Conservation (phyloP, 2,888 invertebrate genomes). For the Cantharis flavilabris region DNA sequence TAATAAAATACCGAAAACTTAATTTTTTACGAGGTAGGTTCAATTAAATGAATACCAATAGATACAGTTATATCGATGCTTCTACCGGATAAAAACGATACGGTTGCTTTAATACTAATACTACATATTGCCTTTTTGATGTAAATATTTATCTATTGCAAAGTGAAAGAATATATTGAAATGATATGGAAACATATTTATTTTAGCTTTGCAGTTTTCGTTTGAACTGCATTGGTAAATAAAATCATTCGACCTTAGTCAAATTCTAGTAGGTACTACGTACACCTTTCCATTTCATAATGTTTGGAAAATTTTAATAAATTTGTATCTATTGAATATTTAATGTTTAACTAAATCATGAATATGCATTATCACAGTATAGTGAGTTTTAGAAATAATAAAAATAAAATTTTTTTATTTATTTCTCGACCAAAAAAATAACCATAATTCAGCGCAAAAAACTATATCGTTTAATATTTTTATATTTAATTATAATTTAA, state of each 20-base stretch:
- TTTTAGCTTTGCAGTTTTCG: not conserved
- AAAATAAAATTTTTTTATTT: not conserved
- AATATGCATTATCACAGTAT: not conserved
- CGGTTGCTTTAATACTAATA: not conserved
- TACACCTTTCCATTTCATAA: not conserved
- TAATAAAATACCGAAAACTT: not conserved
- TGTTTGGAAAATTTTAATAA: not conserved
- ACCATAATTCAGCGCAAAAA: not conserved
- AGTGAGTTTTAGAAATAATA: not conserved
- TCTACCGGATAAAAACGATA: not conserved
- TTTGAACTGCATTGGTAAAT: not conserved
- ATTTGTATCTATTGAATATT: not conserved
- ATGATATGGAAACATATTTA: not conserved
- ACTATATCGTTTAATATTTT: not conserved
- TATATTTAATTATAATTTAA: not conserved
- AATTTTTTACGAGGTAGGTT: not conserved
- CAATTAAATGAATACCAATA: not conserved
- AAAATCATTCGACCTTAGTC: not conserved
- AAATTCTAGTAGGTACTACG: not conserved
- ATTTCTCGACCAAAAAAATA: not conserved
- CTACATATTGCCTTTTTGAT: not conserved
- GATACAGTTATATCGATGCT: not conserved
- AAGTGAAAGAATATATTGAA: not conserved
- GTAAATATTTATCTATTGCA: not conserved
- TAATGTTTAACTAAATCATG: not conserved